Evolutionary conservation across 1,140 invertebrate species (phyloP).

Genomic region (Orchesella cincta): DNA sequence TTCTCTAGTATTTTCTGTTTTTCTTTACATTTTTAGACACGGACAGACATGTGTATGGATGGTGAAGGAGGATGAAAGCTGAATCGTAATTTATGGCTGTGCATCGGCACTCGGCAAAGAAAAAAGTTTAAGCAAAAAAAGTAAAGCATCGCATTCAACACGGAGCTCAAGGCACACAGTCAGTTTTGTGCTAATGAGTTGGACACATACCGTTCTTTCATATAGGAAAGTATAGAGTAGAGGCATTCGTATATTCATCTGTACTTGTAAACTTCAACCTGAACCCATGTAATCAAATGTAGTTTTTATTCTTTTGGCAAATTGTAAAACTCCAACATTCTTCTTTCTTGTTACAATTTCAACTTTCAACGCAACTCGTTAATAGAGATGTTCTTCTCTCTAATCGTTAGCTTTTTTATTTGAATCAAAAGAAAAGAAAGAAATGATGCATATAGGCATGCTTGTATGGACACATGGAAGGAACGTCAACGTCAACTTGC

Average conservation of each 20-base stretch:
- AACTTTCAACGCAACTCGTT: too few species aligned
- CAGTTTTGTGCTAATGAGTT: constrained; percentile 16
- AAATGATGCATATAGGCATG: too few species aligned
- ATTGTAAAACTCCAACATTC: neutral
- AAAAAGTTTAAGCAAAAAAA: constrained; percentile 5
- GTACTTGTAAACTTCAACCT: neutral
- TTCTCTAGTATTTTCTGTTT: neutral
- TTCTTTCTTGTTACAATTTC: neutral
- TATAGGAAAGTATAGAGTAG: neutral
- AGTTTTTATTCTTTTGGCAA: neutral
- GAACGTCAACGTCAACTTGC: too few species aligned
- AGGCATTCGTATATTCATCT: neutral
- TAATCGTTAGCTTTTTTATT: too few species aligned
- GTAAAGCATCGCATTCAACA: too few species aligned
- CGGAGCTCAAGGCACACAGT: too few species aligned
- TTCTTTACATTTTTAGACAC: neutral
- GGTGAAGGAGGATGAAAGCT: too few species aligned
- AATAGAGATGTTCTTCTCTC: too few species aligned
- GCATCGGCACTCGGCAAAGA: constrained; percentile 10
- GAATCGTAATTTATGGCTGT: constrained; percentile 27
- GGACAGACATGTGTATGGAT: too few species aligned
- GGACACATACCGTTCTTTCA: constrained; percentile 4
- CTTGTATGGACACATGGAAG: too few species aligned
- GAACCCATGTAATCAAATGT: neutral
- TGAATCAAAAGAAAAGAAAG: too few species aligned